These are phyloP conservation scores for Neosilurus hyrtlii DNA, from an alignment of 2,797 vertebrate species.

Conservation along the genomic window DNA sequence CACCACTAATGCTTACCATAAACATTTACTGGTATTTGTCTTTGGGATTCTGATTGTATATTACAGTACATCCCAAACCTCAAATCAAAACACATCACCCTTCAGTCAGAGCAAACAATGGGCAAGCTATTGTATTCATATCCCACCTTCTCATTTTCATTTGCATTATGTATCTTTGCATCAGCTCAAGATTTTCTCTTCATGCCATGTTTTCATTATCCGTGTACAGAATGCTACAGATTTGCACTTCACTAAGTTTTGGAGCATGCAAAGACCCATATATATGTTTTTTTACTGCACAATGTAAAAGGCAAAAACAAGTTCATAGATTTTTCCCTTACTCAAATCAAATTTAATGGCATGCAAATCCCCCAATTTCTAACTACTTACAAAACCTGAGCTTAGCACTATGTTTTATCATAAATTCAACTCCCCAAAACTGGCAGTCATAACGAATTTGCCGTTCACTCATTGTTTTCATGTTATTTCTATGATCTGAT, in stretches of 20 bases:
- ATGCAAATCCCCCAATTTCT: neutral
- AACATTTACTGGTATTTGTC: neutral
- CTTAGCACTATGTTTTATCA: neutral
- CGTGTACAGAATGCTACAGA: conserved; percentile 44
- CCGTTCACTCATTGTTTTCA: neutral
- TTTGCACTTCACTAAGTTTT: conserved; percentile 47
- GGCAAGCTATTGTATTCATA: neutral
- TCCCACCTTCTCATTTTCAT: neutral
- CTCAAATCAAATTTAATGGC: conserved; percentile 5
- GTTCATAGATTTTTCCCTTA: neutral
- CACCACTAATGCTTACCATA: conserved; percentile 2
- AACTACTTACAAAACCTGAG: neutral
- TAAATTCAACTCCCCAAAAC: neutral
- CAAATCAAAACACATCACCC: neutral
- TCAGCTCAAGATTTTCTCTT: conserved; percentile 2
- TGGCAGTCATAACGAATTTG: neutral
- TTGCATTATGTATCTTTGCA: neutral
- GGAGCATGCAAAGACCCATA: conserved; percentile 24
- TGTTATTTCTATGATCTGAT: neutral
- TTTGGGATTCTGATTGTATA: neutral
- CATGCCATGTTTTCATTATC: conserved; percentile 40
- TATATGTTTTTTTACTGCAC: neutral
- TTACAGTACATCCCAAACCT: neutral
- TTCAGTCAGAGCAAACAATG: neutral
- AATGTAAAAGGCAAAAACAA: neutral